Conservation (phyloP, 2,888 invertebrate species). For the Drosophila yooni region DNA sequence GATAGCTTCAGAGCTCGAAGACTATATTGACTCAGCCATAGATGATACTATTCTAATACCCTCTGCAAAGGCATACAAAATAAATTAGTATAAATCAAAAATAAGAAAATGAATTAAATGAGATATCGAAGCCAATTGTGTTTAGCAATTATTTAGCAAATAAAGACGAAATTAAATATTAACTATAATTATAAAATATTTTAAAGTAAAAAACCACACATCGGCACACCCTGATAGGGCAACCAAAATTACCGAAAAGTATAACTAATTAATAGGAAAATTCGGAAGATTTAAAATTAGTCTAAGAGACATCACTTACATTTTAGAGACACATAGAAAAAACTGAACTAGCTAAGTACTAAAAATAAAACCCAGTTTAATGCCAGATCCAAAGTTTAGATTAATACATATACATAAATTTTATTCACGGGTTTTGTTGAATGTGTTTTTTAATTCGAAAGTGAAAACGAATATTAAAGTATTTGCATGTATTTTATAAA, state of each 20-base stretch:
- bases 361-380: constrained; percentile 18
- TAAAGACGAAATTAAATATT: constrained; percentile 45
- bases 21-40: neutral
- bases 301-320: constrained; percentile 48
- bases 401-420: neutral
- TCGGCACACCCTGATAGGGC: constrained; percentile 49
- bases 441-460: constrained; percentile 18
- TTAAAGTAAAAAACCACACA: constrained; percentile 55
- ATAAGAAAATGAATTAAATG: constrained; percentile 39
- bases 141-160: constrained; percentile 75
- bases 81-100: constrained; percentile 6
- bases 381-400: constrained; percentile 6
- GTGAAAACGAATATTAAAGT: constrained; percentile 8
- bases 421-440: constrained; percentile 19
- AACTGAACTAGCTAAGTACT: constrained; percentile 32
- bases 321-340: constrained; percentile 36
- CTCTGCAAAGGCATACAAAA: constrained; percentile 1
- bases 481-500: constrained; percentile 34
- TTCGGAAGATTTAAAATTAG: constrained; percentile 20
- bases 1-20: neutral
- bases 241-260: constrained; percentile 26
- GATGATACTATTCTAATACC: neutral
- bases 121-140: constrained; percentile 81
- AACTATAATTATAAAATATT: constrained; percentile 45
- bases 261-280: constrained; percentile 25